Base-by-base conservation (phyloP, 2,797 vertebrate genomes). In the Huso huso region DNA sequence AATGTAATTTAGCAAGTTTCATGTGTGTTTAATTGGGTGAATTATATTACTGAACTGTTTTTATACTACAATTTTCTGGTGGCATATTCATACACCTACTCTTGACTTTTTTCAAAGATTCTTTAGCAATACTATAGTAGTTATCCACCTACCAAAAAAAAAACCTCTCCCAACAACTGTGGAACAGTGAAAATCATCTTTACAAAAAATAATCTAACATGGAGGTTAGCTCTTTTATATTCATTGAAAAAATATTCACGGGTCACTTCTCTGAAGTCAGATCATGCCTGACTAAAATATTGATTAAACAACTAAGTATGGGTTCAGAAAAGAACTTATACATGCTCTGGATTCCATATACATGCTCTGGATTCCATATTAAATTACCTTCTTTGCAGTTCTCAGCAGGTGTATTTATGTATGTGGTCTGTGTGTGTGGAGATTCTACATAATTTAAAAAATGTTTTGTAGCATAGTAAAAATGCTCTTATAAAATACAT, bases 151-250 rank as follows among this genome's bases (percentile, higher is more conserved):
- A 37, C 4, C 37, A 37, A 37, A 37, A 37, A 37, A 37, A 37
- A 37, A 37, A 4, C 37, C 37, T 37, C 37, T 37, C 37, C 37
- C 37, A 37, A 37, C 37, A 37, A 37, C 37, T 12, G 12, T 15
- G 55, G 55, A 58, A 58, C 55, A 58, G 6, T 58, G 9, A 10
- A 58, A 58, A 58, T 58, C 55, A 58, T 58, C 55, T 58, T 18
- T 58, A 12, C 11, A 58, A 58, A 58, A 58, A 58, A 58, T 58
- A 13, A 58, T 58, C 55, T n/a, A 58, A 7, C 12, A n/a, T 58
- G 12, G 55, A 58, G 55, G 55, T 58, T n/a, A 11, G 55, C 55
- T 58, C 55, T 58, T 58, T 58, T 58, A 58, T 58, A 58, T 58
- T 58, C n/a, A 58, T 58, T 58, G 55, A 58, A 58, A 58, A 58